Conservation (phyloP, 2,797 vertebrate genomes). For the Mus caroli region DNA sequence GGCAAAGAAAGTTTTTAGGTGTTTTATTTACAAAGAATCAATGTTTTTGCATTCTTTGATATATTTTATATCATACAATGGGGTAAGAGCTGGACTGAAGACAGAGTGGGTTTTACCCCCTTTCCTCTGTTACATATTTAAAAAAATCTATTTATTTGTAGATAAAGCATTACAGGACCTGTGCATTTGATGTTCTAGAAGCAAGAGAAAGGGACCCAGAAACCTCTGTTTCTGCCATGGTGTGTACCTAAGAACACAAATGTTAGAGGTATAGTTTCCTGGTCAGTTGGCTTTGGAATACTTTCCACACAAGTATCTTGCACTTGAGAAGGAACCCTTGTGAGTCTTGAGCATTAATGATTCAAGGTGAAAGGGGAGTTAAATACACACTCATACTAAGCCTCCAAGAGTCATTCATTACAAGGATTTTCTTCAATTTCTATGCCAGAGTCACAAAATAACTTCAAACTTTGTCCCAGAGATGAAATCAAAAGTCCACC, state of each 20-base stretch:
- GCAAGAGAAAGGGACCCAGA: not conserved
- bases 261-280: slow-evolving; percentile 20
- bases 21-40: not conserved
- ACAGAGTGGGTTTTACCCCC: not conserved
- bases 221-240: slow-evolving; percentile 23
- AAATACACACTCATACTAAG: slow-evolving; percentile 65
- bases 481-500: slow-evolving; percentile 82
- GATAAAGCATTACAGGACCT: not conserved
- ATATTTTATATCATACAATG: not conserved
- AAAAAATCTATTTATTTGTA: not conserved
- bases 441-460: slow-evolving; percentile 81
- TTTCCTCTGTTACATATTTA: not conserved
- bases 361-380: slow-evolving; percentile 64
- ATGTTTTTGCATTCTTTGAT: not conserved
- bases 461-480: slow-evolving; percentile 78
- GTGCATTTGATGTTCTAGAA: slow-evolving; percentile 2
- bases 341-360: slow-evolving; percentile 62
- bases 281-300: slow-evolving; percentile 37
- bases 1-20: not conserved
- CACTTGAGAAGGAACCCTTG: slow-evolving; percentile 33
- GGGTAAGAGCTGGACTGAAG: not conserved
- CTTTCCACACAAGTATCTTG: slow-evolving; percentile 32
- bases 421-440: slow-evolving; percentile 73
- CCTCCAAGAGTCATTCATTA: slow-evolving; percentile 44
- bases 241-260: slow-evolving; percentile 31